Conservation (phyloP, 2,797 vertebrate species). For the Psittacula echo region DNA sequence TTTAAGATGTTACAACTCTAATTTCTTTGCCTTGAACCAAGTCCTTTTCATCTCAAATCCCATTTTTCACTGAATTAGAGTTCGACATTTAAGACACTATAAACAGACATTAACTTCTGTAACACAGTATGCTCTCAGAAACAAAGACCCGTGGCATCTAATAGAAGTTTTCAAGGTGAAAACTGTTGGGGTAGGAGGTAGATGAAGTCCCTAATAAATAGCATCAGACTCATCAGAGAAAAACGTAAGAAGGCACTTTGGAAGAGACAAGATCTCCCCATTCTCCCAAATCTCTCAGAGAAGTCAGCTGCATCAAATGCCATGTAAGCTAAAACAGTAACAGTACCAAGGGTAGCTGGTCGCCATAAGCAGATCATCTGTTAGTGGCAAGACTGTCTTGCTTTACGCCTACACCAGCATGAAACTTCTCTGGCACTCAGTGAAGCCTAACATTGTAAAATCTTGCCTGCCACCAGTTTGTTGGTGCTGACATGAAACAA, state of each 20-base stretch:
- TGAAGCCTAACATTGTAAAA: not conserved
- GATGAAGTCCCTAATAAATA: not conserved
- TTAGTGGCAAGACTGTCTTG: not conserved
- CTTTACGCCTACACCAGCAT: not conserved
- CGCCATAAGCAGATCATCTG: not conserved
- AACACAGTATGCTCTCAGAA: not conserved
- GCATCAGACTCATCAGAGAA: not conserved
- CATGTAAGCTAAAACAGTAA: not conserved
- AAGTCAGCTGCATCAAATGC: not conserved
- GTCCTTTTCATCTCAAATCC: not conserved
- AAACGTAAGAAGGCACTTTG: not conserved
- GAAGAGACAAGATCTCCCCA: not conserved
- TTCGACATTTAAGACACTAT: not conserved
- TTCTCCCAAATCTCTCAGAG: not conserved
- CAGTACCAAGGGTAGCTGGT: not conserved
- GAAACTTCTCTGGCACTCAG: not conserved
- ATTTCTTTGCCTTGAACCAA: not conserved
- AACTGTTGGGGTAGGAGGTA: not conserved
- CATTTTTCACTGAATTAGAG: not conserved
- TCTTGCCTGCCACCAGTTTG: not conserved
- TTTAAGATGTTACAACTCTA: not conserved
- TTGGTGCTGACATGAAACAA: not conserved
- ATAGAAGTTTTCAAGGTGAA: not conserved
- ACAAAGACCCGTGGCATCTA: not conserved
- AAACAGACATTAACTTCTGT: fast-evolving